Evolutionary conservation across 92 coral and sea anemone genomes (phyloP).

Genomic region (Zoanthus gigantus): DNA sequence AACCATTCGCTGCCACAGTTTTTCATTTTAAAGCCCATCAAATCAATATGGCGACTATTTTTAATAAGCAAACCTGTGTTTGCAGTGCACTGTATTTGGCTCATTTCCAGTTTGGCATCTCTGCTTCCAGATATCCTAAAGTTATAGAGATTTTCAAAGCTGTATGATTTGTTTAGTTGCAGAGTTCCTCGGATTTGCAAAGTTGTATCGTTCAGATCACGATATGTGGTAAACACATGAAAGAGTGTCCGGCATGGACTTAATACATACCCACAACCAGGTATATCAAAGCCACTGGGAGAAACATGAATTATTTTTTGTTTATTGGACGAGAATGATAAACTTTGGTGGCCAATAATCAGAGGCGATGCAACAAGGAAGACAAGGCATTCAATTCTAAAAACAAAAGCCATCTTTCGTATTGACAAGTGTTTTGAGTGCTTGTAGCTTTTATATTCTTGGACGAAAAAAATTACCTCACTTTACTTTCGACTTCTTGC

Average conservation of each 20-base stretch:
- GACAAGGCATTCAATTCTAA: neutral
- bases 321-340: neutral
- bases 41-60: slow-evolving; percentile 42
- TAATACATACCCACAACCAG: slow-evolving; percentile 46
- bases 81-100: slow-evolving; percentile 49
- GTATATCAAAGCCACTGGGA: slow-evolving; percentile 42
- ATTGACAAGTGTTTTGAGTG: neutral
- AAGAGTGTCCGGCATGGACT: slow-evolving; percentile 60
- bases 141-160: slow-evolving; percentile 43
- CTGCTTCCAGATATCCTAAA: slow-evolving; percentile 65
- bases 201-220: slow-evolving; percentile 57
- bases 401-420: neutral
- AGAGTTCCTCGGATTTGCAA: slow-evolving; percentile 51
- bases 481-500: neutral
- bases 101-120: slow-evolving; percentile 24
- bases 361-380: neutral
- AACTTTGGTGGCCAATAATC: neutral
- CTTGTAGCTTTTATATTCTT: neutral
- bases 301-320: slow-evolving; percentile 55
- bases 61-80: slow-evolving; percentile 53
- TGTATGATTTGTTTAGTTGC: slow-evolving; percentile 43
- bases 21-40: slow-evolving; percentile 39
- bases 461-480: neutral
- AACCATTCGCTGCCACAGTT: slow-evolving; percentile 50
- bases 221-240: slow-evolving; percentile 43